Conservation (phyloP, 2,888 invertebrate genomes). For the Autographa pulchrina region DNA sequence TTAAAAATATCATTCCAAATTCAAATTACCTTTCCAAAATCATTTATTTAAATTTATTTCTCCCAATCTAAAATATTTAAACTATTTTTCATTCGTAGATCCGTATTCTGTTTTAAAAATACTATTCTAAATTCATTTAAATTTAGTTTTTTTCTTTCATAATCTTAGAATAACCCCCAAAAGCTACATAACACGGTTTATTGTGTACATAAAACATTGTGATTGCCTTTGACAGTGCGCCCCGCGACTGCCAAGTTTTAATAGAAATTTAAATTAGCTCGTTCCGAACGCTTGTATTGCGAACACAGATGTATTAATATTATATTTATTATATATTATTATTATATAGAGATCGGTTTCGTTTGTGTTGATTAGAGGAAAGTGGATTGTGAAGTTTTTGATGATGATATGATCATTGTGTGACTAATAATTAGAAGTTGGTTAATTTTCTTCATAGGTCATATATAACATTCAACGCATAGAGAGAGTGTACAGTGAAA, state of each 20-base stretch:
- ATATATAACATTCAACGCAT: too few species aligned
- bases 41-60: too few species aligned
- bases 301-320: slow-evolving; percentile 58
- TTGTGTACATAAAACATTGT: slow-evolving; percentile 78
- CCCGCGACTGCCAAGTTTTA: slow-evolving; percentile 82
- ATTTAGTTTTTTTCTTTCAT: background rate
- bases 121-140: background rate
- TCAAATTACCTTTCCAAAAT: too few species aligned
- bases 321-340: slow-evolving; percentile 56
- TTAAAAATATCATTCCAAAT: too few species aligned
- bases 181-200: slow-evolving; percentile 62
- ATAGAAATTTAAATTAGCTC: slow-evolving; percentile 88
- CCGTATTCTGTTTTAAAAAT: too few species aligned
- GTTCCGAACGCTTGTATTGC: slow-evolving; percentile 68
- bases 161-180: slow-evolving; percentile 37
- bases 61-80: too few species aligned
- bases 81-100: too few species aligned
- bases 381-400: background rate
- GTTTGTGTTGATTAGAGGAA: background rate
- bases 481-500: too few species aligned
- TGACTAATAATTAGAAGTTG: too few species aligned
- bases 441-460: too few species aligned
- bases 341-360: slow-evolving; percentile 23
- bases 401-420: background rate
- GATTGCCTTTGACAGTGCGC: slow-evolving; percentile 82